Evolutionary conservation across 2,888 invertebrate species (phyloP), one percentile per base, ranked within the genome.

Genomic region (Plagodis pulveraria): DNA sequence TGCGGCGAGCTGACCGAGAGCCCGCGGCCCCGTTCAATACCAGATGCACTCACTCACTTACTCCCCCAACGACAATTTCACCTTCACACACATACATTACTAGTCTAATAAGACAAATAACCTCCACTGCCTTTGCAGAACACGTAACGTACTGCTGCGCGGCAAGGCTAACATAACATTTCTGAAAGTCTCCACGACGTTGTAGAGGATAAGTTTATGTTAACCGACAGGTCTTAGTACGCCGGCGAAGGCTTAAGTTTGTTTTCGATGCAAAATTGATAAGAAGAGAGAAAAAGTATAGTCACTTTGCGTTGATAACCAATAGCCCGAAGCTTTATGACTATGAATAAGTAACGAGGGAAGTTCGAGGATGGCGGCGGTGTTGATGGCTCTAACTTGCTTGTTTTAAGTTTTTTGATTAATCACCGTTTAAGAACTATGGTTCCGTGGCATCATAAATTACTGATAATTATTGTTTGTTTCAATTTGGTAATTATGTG

Each of bases 11-110:
- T 91, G 91, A 90, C 91, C 91, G 88, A 86, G 85, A 86, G 87
- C 78, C 76, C 77, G 73, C 84, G 88, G 83, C 91, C 91, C 77
- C 86, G 87, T 87, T 91, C 86, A 86, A 86, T 89, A 90, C 81
- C 86, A 87, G 82, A 80, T 75, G 74, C 72, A 72, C 77, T 69
- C 73, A 84, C 77, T 74, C 69, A 66, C 62, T 74, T 73, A 74
- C 68, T 70, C 66, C 62, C 62, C 64, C 61, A 66, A 55, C 65
- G 65, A 78, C 71, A 72, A 73, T 76, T 73, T 70, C 64, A 64
- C 67, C 63, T 51, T 57, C 46, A 40, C 46, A 69, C 46, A 50
- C 60, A 76, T 85, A 75, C 89, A 89, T 84, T 84, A 75, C 81
- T 53, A 58, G 71, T 70, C 83, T 72, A 70, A 63, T 66, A 71